Base-by-base conservation (phyloP, 2,888 invertebrate species). In the Bedellia somnulentella region DNA sequence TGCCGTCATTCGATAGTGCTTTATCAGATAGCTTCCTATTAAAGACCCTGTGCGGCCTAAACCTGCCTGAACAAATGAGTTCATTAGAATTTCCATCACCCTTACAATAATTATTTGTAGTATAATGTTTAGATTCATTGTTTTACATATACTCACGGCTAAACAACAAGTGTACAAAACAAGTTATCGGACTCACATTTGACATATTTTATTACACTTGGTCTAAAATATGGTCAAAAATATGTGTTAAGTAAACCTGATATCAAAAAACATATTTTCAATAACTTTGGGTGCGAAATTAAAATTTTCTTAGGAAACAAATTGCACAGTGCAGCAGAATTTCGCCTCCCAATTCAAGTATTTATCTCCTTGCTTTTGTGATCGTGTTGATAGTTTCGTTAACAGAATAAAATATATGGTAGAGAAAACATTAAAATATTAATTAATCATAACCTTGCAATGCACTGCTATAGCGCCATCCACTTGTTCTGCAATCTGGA, bases 21-120 rank as follows among this genome's bases (percentile, higher is more conserved):
- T 93, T 64, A 94, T 89, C 40, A 94, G 79, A 57, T 91, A 93
- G 54, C 89, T 87, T 15, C 87, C 93, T 44, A 94, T 93, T 39
- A 94, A 64, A 14, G 91, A 87, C 6, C 93, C 93, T 31, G 94
- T 94, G 52, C 94, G 79, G 34, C 93, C 94, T 44, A 94, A 80
- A 46, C 93, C 93, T 63, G 94, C 93, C 84, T 82, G 49, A 67
- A 76, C 66, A 62, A 17, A 18, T 18, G n/a, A n/a, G n/a, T n/a
- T n/a, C n/a, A n/a, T n/a, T 11, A 10, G 10, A n/a, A 27, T 22
- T 15, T 28, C 24, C n/a, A n/a, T n/a, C n/a, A n/a, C n/a, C n/a
- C n/a, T n/a, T 16, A 12, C n/a, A n/a, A n/a, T 15, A 9, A 14
- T 27, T 9, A 18, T 2, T 25, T 16, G 16, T 21, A 29, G 16